Evolutionary conservation across 2,113 vertebrate species (phyloP).

Genomic region (Lamprotornis superbus): DNA sequence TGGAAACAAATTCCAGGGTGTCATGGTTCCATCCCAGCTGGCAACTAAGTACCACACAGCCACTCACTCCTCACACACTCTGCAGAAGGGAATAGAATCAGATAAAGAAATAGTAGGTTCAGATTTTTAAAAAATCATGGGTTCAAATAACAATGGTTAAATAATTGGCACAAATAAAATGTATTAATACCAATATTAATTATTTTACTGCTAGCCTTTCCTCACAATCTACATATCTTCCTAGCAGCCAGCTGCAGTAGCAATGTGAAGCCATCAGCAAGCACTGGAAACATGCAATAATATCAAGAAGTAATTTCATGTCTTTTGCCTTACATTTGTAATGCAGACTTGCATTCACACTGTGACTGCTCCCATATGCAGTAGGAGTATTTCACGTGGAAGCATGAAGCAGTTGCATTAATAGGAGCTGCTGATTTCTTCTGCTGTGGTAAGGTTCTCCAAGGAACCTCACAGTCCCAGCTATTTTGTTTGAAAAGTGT

Average conservation of each 20-base stretch:
- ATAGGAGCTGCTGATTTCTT: neutral
- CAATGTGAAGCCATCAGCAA: neutral
- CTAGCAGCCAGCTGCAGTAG: neutral
- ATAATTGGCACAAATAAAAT: neutral
- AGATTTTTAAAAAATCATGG: neutral
- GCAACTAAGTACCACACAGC: neutral
- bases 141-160: neutral
- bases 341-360: neutral
- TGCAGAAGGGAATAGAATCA: neutral
- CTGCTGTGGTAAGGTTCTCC: neutral
- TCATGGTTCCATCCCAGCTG: neutral
- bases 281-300: neutral
- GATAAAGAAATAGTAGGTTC: too few relatives aligned
- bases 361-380: neutral
- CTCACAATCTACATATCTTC: neutral
- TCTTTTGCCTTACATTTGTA: neutral
- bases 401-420: neutral
- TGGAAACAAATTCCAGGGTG: neutral
- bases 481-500: neutral
- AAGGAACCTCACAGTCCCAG: neutral
- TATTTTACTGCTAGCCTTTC: neutral
- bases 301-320: neutral
- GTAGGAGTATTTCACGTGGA: accelerated
- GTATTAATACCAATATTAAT: neutral
- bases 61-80: neutral